Conservation (phyloP, 2,797 vertebrate genomes). For the Falco novaeseelandiae region DNA sequence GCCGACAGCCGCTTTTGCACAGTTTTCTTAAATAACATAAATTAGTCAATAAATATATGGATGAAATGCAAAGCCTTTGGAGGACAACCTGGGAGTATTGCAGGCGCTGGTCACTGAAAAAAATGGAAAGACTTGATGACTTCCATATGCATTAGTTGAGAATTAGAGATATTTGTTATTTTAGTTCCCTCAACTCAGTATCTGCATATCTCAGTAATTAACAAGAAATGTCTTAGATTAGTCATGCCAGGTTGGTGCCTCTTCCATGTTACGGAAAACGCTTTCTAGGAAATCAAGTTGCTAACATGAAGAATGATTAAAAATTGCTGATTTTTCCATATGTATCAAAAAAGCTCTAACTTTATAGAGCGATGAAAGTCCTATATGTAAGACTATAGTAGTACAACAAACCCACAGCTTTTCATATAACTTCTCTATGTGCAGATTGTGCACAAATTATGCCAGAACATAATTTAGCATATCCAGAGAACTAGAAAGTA, state of each 20-base stretch:
- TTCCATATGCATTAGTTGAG: neutral
- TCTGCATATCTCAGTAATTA: neutral
- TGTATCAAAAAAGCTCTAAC: neutral
- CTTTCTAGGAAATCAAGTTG: neutral
- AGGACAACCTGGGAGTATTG: neutral
- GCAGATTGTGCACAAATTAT: neutral
- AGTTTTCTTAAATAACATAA: neutral
- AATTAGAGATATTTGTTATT: neutral
- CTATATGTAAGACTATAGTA: neutral
- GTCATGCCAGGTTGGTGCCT: neutral
- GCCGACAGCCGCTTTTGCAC: neutral
- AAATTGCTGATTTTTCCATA: neutral
- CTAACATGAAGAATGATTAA: accelerated
- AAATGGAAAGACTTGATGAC: neutral
- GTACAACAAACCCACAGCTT: neutral
- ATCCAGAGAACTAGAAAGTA: neutral
- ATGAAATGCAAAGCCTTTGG: neutral
- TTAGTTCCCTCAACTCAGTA: neutral
- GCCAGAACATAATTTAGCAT: neutral
- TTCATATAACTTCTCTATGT: neutral
- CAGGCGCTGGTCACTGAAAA: neutral
- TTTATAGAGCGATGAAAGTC: neutral
- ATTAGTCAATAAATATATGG: neutral
- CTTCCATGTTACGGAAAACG: neutral
- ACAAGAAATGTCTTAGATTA: neutral